Percentiles rank a stretch among this genome's conserved stretches.
phyloP scores from a whole-genome alignment of 2,888 invertebrate species.

The Pachymerium ferrugineum region DNA sequence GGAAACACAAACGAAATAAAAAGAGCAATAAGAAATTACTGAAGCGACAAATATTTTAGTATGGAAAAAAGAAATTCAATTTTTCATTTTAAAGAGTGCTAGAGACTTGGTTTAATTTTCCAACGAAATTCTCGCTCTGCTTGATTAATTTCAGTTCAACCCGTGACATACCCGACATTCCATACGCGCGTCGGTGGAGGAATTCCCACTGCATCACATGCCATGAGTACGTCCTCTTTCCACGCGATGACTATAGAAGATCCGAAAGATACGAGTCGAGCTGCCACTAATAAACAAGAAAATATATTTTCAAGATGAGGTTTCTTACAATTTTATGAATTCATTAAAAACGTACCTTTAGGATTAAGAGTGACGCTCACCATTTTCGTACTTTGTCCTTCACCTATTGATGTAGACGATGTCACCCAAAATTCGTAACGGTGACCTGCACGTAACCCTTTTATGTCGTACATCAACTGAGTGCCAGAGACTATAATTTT shows the following conservation, averaged over 20 bases:
- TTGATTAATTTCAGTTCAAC: neutral
- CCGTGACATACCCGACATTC: constrained; percentile 45
- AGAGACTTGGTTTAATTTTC: neutral
- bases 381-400: constrained; percentile 72
- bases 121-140: neutral
- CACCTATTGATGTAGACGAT: constrained; percentile 75
- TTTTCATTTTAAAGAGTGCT: neutral
- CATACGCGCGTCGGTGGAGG: constrained; percentile 71
- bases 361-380: constrained; percentile 69
- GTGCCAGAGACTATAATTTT: neutral
- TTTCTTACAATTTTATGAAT: neutral
- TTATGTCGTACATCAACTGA: neutral
- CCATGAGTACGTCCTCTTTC: constrained; percentile 76
- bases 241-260: constrained; percentile 57
- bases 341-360: constrained; percentile 47
- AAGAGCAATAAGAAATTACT: too few relatives aligned
- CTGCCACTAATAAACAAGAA: constrained; percentile 58
- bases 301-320: too few relatives aligned
- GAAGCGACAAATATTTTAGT: too few relatives aligned
- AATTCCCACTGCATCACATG: constrained; percentile 77
- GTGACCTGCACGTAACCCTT: neutral
- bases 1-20: too few relatives aligned
- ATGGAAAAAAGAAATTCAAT: too few relatives aligned
- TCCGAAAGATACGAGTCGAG: constrained; percentile 82
- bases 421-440: constrained; percentile 58